Evolutionary conservation across 2,888 invertebrate genomes (phyloP), one percentile per base, ranked within the genome.

Genomic region (Chymomyza fuscimana): DNA sequence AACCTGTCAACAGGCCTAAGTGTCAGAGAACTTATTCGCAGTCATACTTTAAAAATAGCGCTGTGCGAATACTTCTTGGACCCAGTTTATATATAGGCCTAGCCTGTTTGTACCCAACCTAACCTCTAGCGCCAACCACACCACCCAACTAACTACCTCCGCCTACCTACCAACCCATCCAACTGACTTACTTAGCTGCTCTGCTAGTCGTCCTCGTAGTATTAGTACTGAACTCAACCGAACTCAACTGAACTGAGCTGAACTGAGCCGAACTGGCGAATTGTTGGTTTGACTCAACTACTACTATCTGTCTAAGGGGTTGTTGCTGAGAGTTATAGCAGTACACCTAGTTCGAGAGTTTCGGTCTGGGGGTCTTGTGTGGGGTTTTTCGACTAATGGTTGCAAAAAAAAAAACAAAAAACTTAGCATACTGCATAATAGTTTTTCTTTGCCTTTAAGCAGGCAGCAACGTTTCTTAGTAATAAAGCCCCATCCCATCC

Each of bases 141-240:
- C 40, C 10, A 12, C 40, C 40, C 12, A 12, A 46, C 40, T 12
- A 46, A 46, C 12, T 46, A 46, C 40, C 40, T 36, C 36, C 4
- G 36, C 36, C 7, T 36, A 25, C 36, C 36, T 5, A 36, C 36
- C 56, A 54, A 22, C 58, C 60, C 56, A 54, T 29, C 58, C 60
- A 68, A 66, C 63, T 58, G 69, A 68, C 69, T 70, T 69, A 74
- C 77, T 71, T 80, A 79, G 79, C 79, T 79, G 75, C 72, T 77
- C 86, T 36, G 36, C 36, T 25, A 36, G 40, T 46, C 40, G 40
- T 46, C 9, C 32, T 32, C 10, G 40, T 46, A 12, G 40, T 12
- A 4, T 12, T 12, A 46, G 12, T 46, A 46, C 40, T 84, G 81
- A 82, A 80, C 82, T 79, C 83, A 72, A 78, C 82, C 77, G 79